Evolutionary conservation across 2,888 invertebrate genomes (phyloP).

Genomic region (Macropis europaea): DNA sequence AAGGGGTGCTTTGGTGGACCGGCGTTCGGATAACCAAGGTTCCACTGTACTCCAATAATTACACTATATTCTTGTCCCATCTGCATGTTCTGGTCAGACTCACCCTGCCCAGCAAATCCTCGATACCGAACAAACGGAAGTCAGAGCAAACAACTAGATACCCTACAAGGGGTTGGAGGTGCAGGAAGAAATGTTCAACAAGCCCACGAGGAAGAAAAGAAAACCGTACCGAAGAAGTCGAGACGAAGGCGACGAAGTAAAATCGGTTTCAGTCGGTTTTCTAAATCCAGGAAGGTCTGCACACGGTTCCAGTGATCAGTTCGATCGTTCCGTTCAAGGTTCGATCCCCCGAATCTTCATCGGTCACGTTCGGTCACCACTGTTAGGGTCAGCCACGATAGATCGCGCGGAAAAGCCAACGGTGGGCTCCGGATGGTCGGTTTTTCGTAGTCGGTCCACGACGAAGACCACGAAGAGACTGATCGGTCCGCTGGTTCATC

Average conservation of each 20-base stretch:
- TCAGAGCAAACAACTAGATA: too few relatives aligned
- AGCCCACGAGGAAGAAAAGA: background rate
- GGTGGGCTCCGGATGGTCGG: conserved; percentile 2
- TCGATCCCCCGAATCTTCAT: conserved; percentile 8
- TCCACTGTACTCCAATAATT: too few relatives aligned
- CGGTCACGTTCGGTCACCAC: background rate
- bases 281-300: conserved; percentile 8
- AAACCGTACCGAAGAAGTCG: conserved; percentile 28
- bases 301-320: conserved; percentile 1
- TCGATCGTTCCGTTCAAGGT: conserved; percentile 24
- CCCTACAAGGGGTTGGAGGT: too few relatives aligned
- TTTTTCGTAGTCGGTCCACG: conserved; percentile 67
- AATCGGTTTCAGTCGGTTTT: background rate
- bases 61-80: too few relatives aligned
- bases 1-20: background rate
- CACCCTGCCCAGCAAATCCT: too few relatives aligned
- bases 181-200: too few relatives aligned
- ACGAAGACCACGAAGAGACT: conserved; percentile 77
- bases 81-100: too few relatives aligned
- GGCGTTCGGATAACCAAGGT: too few relatives aligned
- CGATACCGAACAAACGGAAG: too few relatives aligned
- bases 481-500: conserved; percentile 72
- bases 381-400: conserved; percentile 1
- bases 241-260: background rate
- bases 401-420: conserved; percentile 19